Evolutionary conservation across 2,888 invertebrate species (phyloP), one percentile per base, ranked within the genome.

Genomic region (Andrena marginata): DNA sequence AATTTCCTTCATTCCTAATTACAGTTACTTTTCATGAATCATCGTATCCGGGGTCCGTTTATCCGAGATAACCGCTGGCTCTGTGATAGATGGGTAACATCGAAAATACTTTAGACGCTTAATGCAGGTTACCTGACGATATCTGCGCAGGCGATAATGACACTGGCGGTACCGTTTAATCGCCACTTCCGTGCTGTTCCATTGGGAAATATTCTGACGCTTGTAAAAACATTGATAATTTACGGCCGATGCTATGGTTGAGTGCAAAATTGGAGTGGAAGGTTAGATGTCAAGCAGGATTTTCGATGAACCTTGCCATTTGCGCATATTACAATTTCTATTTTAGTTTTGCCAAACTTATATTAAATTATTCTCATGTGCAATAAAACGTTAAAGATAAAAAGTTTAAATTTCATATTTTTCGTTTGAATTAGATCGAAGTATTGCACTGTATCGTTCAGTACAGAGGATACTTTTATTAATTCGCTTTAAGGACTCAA

Each of bases 11-110:
- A 13, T 49, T 67, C 48, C 74, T 48, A 59, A 74, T 67, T 59
- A 67, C 67, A 63, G 48, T 67, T 74, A 74, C 42, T 67, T 74
- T 67, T 67, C 74, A 67, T 74, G 59, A 67, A 74, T 74, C 74
- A 74, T 59, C 56, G 67, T 74, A 67, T 67, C 67, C 67, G 56
- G 59, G 23, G 48, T 48, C 49, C 59, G 13, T 74, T 74, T 67
- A 67, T 48, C 56, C 67, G 49, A 59, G 59, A 74, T 48, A 62
- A 31, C 59, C 7, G 54, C 31, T 5, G 16, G 74, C 10, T 20
- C 1, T 13, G 59, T 67, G 74, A 74, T 59, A 48, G 74, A 74
- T 74, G 59, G 23, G 33, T 67, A 60, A 67, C 56, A 74, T 67
- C 74, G 67, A 29, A 48, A 67, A 67, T 74, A 59, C 60, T 74